Conservation (phyloP, 2,797 vertebrate genomes). For the Acanthopagrus latus region DNA sequence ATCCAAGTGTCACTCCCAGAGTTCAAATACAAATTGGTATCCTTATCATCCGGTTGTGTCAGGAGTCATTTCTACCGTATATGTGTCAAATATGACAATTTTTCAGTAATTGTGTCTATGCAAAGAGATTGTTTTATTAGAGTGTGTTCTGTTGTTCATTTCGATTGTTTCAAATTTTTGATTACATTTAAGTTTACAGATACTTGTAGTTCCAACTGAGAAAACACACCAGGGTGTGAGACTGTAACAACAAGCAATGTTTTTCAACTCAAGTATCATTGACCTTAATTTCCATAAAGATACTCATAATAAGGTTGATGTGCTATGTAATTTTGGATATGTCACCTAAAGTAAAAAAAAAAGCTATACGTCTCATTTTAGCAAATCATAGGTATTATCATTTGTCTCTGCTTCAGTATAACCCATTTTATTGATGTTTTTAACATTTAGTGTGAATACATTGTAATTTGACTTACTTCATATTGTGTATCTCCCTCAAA, state of each 20-base stretch:
- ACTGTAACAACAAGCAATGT: not conserved
- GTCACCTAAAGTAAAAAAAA: not conserved
- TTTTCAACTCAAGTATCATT: not conserved
- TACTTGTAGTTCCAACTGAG: not conserved
- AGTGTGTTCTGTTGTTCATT: not conserved
- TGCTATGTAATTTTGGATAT: slow-evolving; percentile 1
- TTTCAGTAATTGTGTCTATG: not conserved
- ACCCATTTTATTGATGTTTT: slow-evolving; percentile 8
- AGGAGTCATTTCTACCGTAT: not conserved
- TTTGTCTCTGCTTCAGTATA: not conserved
- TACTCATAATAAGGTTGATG: not conserved
- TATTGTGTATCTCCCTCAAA: not conserved
- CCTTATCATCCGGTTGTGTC: not conserved
- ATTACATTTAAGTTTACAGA: not conserved
- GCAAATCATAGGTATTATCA: not conserved
- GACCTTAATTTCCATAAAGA: slow-evolving; percentile 2
- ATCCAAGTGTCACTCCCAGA: not conserved
- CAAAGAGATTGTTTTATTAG: not conserved
- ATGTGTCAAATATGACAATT: not conserved
- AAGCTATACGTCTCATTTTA: slow-evolving; percentile 1
- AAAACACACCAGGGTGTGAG: not conserved
- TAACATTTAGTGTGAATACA: not conserved
- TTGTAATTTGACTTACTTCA: not conserved
- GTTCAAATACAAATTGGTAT: not conserved
- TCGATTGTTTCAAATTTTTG: not conserved